Evolutionary conservation across 2,888 invertebrate species (phyloP).

Genomic region (Cosmorhoe ocellata): DNA sequence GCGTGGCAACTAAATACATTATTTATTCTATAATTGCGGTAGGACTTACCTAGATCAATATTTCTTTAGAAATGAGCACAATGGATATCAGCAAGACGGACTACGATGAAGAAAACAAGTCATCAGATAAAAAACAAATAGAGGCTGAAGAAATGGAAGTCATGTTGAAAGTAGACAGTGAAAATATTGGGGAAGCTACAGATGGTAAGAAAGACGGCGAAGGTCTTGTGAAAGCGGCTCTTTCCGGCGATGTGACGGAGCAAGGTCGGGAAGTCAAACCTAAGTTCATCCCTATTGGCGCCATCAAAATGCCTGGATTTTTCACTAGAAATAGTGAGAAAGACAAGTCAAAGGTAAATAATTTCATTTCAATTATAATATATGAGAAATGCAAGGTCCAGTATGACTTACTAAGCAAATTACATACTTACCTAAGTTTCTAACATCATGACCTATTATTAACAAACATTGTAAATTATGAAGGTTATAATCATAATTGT

Average conservation of each 20-base stretch:
- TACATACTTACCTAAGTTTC: no score
- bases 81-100: constrained; percentile 68
- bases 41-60: not conserved
- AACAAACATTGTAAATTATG: no score
- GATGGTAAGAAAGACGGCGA: constrained; percentile 74
- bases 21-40: no score
- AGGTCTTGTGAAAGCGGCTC: constrained; percentile 75
- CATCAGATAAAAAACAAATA: constrained; percentile 85
- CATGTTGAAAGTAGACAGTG: constrained; percentile 83
- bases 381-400: no score
- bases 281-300: constrained; percentile 92
- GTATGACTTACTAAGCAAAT: no score
- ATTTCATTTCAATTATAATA: no score
- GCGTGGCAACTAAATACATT: not conserved
- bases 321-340: constrained; percentile 90
- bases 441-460: no score
- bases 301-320: constrained; percentile 94
- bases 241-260: constrained; percentile 81
- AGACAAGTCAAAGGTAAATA: constrained; percentile 85
- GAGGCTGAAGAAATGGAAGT: constrained; percentile 85
- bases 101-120: constrained; percentile 65
- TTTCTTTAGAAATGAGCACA: constrained; percentile 54
- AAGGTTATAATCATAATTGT: no score
- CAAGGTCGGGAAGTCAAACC: constrained; percentile 89
- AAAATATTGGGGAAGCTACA: constrained; percentile 68